phyloP scores from a whole-genome alignment of 2,888 invertebrate species.

The Colletes collaris region DNA sequence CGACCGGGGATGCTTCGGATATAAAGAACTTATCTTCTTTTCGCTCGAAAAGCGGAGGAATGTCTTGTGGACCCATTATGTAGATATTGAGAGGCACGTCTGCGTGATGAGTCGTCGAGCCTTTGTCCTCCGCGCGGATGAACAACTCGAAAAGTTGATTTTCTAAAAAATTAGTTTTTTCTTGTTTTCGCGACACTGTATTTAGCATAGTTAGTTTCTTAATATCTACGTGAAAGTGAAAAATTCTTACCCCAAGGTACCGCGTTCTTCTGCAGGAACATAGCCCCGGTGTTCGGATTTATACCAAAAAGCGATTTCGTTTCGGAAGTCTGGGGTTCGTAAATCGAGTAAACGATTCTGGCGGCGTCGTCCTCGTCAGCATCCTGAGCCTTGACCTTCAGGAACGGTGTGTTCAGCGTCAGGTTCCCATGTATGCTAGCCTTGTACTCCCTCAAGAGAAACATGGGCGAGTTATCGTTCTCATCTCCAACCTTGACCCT shows the following conservation, averaged over 20 bases:
- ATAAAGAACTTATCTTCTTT: conserved; percentile 91
- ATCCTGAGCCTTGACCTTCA: conserved; percentile 90
- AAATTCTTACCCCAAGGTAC: conserved; percentile 83
- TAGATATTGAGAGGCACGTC: conserved; percentile 93
- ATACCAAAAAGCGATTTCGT: conserved; percentile 89
- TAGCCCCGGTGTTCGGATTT: conserved; percentile 89
- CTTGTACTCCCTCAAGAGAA: conserved; percentile 91
- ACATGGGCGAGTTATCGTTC: conserved; percentile 93
- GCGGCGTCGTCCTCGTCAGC: conserved; percentile 90
- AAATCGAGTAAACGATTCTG: conserved; percentile 90
- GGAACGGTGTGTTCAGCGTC: conserved; percentile 85
- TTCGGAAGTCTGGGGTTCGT: conserved; percentile 87
- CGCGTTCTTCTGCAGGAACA: conserved; percentile 87
- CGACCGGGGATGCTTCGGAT: conserved; percentile 89
- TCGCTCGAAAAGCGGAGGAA: conserved; percentile 90
- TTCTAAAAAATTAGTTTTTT: conserved; percentile 83
- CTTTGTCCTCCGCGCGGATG: conserved; percentile 93
- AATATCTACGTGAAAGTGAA: background rate
- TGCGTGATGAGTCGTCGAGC: conserved; percentile 89
- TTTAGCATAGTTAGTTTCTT: too few relatives aligned
- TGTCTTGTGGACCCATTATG: conserved; percentile 88
- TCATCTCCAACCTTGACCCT: conserved; percentile 92
- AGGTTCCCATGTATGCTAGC: conserved; percentile 87
- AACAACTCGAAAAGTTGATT: conserved; percentile 94
- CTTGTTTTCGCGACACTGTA: too few relatives aligned